These are phyloP conservation scores for Phragmatobia fuliginosa DNA, from an alignment of 2,888 invertebrate species.

Conservation along the genomic window DNA sequence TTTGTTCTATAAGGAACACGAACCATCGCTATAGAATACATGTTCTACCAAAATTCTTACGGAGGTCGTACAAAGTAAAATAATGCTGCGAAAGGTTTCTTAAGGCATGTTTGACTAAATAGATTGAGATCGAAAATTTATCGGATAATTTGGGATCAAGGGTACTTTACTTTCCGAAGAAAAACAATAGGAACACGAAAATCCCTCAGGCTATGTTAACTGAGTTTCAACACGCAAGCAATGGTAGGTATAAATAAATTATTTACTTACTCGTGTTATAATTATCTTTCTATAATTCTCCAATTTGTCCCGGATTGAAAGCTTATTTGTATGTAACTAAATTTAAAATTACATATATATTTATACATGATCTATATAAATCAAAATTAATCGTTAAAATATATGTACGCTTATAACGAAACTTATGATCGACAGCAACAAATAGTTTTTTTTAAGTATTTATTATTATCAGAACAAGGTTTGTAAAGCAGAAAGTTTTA, in stretches of 20 bases:
- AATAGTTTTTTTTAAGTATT: too few species aligned
- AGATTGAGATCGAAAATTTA: slow-evolving; percentile 27
- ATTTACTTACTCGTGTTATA: not conserved
- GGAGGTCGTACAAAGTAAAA: not conserved
- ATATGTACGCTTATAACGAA: too few species aligned
- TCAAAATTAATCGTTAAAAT: too few species aligned
- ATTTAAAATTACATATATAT: too few species aligned
- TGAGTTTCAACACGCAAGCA: slow-evolving; percentile 31
- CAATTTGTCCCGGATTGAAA: too few species aligned
- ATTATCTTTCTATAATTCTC: not conserved
- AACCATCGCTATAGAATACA: not conserved
- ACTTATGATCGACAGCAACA: too few species aligned
- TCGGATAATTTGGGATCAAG: slow-evolving; percentile 27
- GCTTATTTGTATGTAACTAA: too few species aligned
- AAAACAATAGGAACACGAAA: slow-evolving; percentile 31
- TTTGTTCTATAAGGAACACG: not conserved
- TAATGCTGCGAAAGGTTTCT: slow-evolving; percentile 14
- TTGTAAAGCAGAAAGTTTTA: too few species aligned
- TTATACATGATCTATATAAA: too few species aligned
- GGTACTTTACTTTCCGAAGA: slow-evolving; percentile 25
- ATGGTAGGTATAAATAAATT: slow-evolving; percentile 3
- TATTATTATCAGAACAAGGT: too few species aligned
- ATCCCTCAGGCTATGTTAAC: slow-evolving; percentile 23
- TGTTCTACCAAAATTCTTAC: not conserved
- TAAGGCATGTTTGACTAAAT: slow-evolving; percentile 23